Evolutionary conservation across 2,797 vertebrate genomes (phyloP).

Genomic region (Heteromormyrus szaboi): DNA sequence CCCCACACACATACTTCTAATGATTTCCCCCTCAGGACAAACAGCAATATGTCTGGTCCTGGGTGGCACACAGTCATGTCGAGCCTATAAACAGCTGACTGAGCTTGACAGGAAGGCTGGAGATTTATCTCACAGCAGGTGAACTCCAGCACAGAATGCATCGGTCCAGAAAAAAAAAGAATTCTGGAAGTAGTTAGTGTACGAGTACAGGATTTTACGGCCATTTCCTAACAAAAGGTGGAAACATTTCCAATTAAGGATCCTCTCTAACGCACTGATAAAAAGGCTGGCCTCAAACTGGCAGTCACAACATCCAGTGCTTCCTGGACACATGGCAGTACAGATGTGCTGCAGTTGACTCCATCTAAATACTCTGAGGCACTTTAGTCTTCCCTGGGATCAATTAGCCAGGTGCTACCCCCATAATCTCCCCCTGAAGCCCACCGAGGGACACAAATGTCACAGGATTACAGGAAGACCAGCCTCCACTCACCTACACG

Average conservation of each 20-base stretch:
- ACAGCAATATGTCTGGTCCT: not conserved
- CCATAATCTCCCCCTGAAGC: not conserved
- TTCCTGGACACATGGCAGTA: not conserved
- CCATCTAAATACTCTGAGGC: not conserved
- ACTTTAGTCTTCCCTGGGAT: constrained; percentile 1
- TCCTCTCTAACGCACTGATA: not conserved
- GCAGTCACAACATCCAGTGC: not conserved
- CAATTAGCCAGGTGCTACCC: constrained; percentile 7
- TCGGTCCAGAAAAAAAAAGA: not conserved
- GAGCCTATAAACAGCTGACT: not conserved
- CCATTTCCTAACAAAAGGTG: not conserved
- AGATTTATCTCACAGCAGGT: not conserved
- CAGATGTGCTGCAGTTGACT: not conserved
- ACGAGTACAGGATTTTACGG: not conserved
- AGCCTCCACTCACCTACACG: not conserved
- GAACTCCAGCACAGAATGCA: not conserved
- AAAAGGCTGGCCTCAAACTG: not conserved
- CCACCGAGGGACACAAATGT: not conserved
- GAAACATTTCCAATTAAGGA: not conserved
- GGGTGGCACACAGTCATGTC: not conserved
- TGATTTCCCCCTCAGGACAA: not conserved
- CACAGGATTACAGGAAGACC: not conserved
- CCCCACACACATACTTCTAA: not conserved
- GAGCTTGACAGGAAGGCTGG: not conserved
- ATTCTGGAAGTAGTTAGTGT: no score